Conservation (phyloP, 2,113 vertebrate species). For the Pollachius pollachius region DNA sequence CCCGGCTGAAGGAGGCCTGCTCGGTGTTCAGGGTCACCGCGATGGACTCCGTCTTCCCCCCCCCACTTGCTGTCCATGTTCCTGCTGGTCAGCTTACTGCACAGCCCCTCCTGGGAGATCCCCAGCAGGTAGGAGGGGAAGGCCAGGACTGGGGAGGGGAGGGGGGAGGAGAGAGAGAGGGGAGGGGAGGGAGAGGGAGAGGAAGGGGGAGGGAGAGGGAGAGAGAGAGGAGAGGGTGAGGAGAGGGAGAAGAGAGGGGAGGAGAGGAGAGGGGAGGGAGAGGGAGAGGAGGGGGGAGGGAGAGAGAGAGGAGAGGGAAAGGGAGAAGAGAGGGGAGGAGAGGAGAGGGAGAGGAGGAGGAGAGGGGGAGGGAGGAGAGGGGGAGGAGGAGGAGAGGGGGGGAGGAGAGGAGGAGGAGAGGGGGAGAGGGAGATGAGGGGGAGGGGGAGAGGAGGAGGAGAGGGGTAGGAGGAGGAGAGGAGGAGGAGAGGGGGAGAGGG, state of each 20-base stretch:
- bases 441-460: too few species aligned
- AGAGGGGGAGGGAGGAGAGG: too few species aligned
- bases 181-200: background rate
- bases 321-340: background rate
- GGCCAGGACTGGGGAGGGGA: conserved; percentile 68
- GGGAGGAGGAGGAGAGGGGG: too few species aligned
- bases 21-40: conserved; percentile 79
- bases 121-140: conserved; percentile 80
- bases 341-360: background rate
- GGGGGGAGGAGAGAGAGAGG: background rate
- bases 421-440: too few species aligned
- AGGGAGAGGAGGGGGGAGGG: background rate
- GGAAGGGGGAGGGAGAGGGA: too few species aligned
- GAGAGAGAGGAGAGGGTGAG: too few species aligned
- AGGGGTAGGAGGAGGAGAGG: background rate
- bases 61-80: conserved; percentile 85
- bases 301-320: background rate
- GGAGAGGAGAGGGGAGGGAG: background rate
- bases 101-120: conserved; percentile 72
- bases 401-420: too few species aligned
- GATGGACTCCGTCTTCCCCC: conserved; percentile 74
- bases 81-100: conserved; percentile 79
- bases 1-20: conserved; percentile 77
- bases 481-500: too few species aligned
- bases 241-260: too few species aligned